phyloP scores from a whole-genome alignment of 2,888 invertebrate genomes.

The Ypsolopha sequella region DNA sequence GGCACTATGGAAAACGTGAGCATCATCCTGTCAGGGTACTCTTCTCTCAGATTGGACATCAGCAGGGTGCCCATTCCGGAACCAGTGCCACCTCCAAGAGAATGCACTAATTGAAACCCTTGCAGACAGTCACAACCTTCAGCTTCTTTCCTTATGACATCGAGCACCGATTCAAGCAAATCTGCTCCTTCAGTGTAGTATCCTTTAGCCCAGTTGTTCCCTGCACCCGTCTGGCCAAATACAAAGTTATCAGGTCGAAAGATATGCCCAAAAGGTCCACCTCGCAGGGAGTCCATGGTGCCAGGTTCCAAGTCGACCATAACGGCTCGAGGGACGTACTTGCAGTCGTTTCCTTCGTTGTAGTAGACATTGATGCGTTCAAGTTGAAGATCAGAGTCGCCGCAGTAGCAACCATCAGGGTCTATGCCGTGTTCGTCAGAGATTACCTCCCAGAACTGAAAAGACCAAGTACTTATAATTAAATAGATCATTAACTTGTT shows the following conservation, averaged over 20 bases:
- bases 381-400: constrained; percentile 78
- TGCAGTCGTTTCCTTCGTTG: constrained; percentile 70
- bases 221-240: constrained; percentile 69
- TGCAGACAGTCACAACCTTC: constrained; percentile 77
- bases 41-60: constrained; percentile 80
- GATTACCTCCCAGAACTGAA: constrained; percentile 73
- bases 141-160: constrained; percentile 69
- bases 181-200: constrained; percentile 77
- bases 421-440: constrained; percentile 76
- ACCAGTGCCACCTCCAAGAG: constrained; percentile 82
- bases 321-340: constrained; percentile 48
- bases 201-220: constrained; percentile 74
- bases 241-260: constrained; percentile 81
- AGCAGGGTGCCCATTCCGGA: constrained; percentile 81
- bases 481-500: background rate
- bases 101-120: constrained; percentile 80
- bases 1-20: constrained; percentile 79
- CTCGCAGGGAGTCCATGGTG: constrained; percentile 74
- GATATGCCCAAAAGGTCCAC: constrained; percentile 74
- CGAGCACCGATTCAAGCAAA: constrained; percentile 71
- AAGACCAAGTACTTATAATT: constrained; percentile 1
- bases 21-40: constrained; percentile 84
- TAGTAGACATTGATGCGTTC: constrained; percentile 83
- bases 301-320: constrained; percentile 50
- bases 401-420: constrained; percentile 66